phyloP scores from a whole-genome alignment of 2,797 vertebrate genomes.

The Anguilla marmorata region DNA sequence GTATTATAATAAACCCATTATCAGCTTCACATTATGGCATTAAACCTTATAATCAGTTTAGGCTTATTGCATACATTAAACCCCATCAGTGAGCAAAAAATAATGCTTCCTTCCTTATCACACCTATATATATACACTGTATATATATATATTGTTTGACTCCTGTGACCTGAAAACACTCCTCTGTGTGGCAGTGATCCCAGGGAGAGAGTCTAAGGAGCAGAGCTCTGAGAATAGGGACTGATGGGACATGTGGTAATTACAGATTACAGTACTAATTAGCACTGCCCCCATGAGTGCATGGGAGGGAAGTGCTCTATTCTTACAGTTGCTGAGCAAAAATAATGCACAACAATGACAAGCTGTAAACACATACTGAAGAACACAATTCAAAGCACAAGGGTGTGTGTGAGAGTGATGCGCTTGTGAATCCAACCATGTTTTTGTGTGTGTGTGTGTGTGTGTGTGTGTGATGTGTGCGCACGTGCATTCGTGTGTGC shows the following conservation, averaged over 20 bases:
- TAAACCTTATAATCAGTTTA: neutral
- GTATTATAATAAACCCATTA: neutral
- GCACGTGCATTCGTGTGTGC: neutral
- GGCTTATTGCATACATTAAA: neutral
- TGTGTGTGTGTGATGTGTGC: neutral
- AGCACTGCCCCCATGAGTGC: neutral
- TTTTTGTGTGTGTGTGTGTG: neutral
- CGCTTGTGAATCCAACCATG: too few species aligned
- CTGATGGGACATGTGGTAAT: conserved; percentile 29
- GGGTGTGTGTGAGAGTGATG: neutral
- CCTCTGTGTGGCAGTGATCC: conserved; percentile 36
- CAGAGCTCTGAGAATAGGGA: conserved; percentile 41
- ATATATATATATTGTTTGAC: conserved; percentile 60
- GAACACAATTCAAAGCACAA: too few species aligned
- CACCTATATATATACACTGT: conserved; percentile 46
- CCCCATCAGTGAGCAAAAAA: conserved; percentile 5
- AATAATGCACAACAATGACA: too few species aligned
- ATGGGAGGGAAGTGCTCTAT: neutral
- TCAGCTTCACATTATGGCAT: neutral
- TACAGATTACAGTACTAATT: conserved; percentile 14
- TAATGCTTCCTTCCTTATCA: conserved; percentile 34
- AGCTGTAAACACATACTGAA: too few species aligned
- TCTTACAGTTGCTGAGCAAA: neutral
- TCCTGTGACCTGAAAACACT: conserved; percentile 64
- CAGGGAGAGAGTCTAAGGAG: neutral